phyloP scores from a whole-genome alignment of 1,140 invertebrate genomes.

The Pomacea maculata region DNA sequence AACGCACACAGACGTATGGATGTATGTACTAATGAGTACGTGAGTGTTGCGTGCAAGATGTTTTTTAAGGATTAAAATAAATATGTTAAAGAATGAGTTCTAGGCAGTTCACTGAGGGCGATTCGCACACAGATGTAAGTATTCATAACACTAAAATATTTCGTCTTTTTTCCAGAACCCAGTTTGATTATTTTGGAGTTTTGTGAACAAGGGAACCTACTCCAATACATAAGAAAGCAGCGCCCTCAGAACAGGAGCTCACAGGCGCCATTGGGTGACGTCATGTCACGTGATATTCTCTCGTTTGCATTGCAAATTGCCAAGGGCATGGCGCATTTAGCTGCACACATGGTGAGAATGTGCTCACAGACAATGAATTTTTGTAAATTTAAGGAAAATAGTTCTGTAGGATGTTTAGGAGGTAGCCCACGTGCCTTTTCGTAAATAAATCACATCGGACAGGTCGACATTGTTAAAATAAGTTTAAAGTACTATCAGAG shows the following conservation, averaged over 20 bases:
- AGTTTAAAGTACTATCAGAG: too few relatives aligned
- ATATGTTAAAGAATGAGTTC: not conserved
- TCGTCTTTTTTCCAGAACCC: conserved; percentile 37
- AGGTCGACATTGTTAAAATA: too few relatives aligned
- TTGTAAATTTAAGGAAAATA: too few relatives aligned
- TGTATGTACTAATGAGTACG: too few relatives aligned
- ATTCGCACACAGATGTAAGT: not conserved
- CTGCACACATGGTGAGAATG: conserved; percentile 36
- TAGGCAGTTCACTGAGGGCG: not conserved
- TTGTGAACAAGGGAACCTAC: conserved; percentile 47
- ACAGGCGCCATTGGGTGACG: conserved; percentile 15
- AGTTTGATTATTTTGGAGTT: conserved; percentile 55
- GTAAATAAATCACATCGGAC: too few relatives aligned
- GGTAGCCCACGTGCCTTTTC: too few relatives aligned
- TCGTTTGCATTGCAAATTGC: conserved; percentile 45
- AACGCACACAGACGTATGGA: too few relatives aligned
- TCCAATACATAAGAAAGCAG: conserved; percentile 42
- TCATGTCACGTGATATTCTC: conserved; percentile 40
- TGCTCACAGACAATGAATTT: not conserved
- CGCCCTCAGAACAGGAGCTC: not conserved
- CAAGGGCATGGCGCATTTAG: conserved; percentile 45
- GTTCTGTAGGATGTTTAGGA: too few relatives aligned
- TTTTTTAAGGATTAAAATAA: not conserved
- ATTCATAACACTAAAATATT: not conserved
- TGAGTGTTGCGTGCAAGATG: not conserved